Percentiles rank a stretch among this genome's conserved stretches.
These are phyloP conservation scores for Monoplex corrugatus DNA, from an alignment of 2,888 invertebrate species.

Conservation along the genomic window DNA sequence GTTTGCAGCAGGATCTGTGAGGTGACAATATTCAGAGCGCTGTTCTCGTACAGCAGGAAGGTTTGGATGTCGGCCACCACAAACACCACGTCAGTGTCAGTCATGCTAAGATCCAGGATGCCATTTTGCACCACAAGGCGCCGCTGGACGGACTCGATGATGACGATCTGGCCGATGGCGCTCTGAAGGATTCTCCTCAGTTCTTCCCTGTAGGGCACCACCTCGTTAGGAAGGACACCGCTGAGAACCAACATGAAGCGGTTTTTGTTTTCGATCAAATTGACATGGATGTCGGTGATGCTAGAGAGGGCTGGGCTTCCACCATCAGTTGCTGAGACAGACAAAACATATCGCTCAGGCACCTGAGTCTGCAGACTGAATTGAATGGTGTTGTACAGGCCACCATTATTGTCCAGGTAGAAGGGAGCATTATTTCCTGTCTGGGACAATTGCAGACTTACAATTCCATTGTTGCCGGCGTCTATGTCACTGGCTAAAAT, in stretches of 20 bases:
- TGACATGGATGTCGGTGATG: slow-evolving; percentile 84
- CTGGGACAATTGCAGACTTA: slow-evolving; percentile 49
- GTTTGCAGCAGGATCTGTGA: slow-evolving; percentile 1
- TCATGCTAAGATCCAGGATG: slow-evolving; percentile 56
- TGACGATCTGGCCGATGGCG: slow-evolving; percentile 61
- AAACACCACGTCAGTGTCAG: slow-evolving; percentile 65
- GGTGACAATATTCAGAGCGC: slow-evolving; percentile 51
- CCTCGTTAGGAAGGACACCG: slow-evolving; percentile 86
- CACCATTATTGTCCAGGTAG: slow-evolving; percentile 45
- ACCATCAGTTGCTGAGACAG: slow-evolving; percentile 2
- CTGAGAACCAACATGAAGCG: slow-evolving; percentile 90
- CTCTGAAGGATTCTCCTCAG: slow-evolving; percentile 63
- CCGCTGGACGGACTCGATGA: slow-evolving; percentile 64
- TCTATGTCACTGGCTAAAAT: slow-evolving; percentile 84
- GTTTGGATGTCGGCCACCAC: slow-evolving; percentile 61
- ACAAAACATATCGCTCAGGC: neutral
- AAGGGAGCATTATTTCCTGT: slow-evolving; percentile 8
- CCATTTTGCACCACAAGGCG: slow-evolving; percentile 55
- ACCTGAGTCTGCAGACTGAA: slow-evolving; percentile 51
- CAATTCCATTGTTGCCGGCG: slow-evolving; percentile 58
- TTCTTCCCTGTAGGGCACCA: slow-evolving; percentile 57
- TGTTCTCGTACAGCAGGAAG: slow-evolving; percentile 60
- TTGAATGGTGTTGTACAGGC: slow-evolving; percentile 54
- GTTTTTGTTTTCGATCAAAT: slow-evolving; percentile 89
- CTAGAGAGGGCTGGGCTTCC: neutral